phyloP scores from a whole-genome alignment of 2,797 vertebrate genomes.

The Buceros bicornis region DNA sequence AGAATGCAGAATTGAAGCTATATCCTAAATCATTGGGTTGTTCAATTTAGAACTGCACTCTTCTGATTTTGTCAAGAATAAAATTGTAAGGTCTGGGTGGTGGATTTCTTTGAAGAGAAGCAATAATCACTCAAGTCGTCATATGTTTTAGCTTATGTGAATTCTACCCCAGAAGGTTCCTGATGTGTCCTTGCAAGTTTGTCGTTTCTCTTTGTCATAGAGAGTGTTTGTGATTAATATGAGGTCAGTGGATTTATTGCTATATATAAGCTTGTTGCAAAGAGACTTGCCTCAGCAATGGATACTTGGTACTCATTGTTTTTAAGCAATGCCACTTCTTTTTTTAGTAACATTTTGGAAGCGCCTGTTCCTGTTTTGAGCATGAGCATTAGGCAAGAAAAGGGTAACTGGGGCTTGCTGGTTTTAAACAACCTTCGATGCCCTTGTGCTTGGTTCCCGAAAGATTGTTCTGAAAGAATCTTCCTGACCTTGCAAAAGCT shows the following conservation, averaged over 20 bases:
- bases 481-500: neutral
- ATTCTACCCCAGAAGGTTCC: neutral
- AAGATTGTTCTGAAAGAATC: neutral
- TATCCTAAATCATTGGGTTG: neutral
- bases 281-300: conserved; percentile 16
- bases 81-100: neutral
- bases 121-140: neutral
- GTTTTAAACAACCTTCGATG: neutral
- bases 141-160: neutral
- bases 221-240: neutral
- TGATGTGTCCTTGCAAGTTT: conserved; percentile 12
- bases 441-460: neutral
- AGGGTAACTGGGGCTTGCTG: neutral
- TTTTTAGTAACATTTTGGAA: conserved; percentile 45
- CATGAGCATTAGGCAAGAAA: neutral
- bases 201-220: conserved; percentile 24
- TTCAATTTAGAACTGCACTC: neutral
- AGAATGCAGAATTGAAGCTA: neutral
- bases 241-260: conserved; percentile 30
- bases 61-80: neutral
- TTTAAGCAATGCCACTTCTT: conserved; percentile 43
- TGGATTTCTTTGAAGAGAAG: neutral
- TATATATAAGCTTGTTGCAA: conserved; percentile 27
- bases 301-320: neutral
- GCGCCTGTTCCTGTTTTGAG: neutral